These are phyloP conservation scores for Standfussiana lucernea DNA, from an alignment of 2,888 invertebrate species.

Conservation along the genomic window DNA sequence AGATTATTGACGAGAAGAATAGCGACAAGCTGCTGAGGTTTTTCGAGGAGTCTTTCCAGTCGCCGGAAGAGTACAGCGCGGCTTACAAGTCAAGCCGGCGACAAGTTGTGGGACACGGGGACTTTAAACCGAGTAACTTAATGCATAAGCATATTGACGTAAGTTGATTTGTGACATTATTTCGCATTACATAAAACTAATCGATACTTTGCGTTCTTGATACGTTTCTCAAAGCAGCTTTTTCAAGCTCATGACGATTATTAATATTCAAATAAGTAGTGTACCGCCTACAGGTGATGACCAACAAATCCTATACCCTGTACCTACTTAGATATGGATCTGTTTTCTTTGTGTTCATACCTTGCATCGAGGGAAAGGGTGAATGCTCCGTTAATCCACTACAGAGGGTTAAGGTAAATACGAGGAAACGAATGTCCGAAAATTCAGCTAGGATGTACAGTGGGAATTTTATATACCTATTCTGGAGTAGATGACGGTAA, in stretches of 20 bases:
- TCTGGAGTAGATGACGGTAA: too few species aligned
- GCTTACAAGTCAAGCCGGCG: constrained; percentile 54
- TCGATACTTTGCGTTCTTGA: not conserved
- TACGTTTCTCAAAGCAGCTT: too few species aligned
- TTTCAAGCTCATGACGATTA: not conserved
- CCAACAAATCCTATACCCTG: too few species aligned
- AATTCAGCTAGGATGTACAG: too few species aligned
- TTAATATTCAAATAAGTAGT: not conserved
- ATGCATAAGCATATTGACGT: constrained; percentile 61
- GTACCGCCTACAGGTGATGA: too few species aligned
- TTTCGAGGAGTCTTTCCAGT: constrained; percentile 32
- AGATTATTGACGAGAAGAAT: constrained; percentile 67
- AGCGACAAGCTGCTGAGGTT: constrained; percentile 67
- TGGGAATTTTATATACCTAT: too few species aligned
- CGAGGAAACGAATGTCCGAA: too few species aligned
- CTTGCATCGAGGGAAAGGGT: too few species aligned
- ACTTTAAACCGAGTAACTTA: constrained; percentile 78
- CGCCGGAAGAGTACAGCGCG: constrained; percentile 45
- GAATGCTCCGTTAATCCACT: too few species aligned
- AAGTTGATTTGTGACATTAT: constrained; percentile 38
- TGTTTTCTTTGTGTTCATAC: too few species aligned
- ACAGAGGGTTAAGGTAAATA: too few species aligned
- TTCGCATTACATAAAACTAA: not conserved
- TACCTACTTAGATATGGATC: too few species aligned
- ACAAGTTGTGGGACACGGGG: constrained; percentile 77